Evolutionary conservation across 2,113 vertebrate species (phyloP).

Genomic region (Bubo bubo): DNA sequence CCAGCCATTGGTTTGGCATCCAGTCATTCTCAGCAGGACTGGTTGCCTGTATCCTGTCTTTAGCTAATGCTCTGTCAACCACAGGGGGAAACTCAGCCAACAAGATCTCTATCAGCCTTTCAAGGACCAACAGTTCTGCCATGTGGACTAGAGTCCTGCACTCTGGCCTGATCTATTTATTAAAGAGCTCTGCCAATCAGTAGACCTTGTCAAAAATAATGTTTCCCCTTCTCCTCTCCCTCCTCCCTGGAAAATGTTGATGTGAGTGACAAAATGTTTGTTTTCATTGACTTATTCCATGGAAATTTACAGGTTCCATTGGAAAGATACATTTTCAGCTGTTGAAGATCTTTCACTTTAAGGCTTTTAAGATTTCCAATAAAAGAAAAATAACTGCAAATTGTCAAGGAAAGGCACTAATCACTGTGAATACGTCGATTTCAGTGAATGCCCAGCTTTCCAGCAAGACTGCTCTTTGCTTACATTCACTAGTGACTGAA

Average conservation of each 20-base stretch:
- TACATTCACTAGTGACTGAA: not conserved
- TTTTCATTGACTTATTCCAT: not conserved
- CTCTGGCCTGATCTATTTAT: conserved; percentile 55
- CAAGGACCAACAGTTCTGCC: conserved; percentile 52
- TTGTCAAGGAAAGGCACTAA: not conserved
- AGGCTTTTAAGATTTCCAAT: not conserved
- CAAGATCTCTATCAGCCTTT: conserved; percentile 70
- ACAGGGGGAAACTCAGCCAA: conserved; percentile 44
- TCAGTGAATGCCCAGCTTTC: not conserved
- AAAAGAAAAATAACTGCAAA: not conserved
- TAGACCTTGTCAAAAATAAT: conserved; percentile 58
- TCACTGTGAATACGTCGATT: not conserved
- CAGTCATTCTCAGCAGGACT: conserved; percentile 59
- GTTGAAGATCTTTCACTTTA: not conserved
- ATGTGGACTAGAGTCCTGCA: conserved; percentile 20
- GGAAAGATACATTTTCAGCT: not conserved
- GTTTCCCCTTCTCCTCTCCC: conserved; percentile 25
- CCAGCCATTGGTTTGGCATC: conserved; percentile 65
- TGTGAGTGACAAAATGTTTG: conserved; percentile 41
- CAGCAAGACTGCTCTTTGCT: not conserved
- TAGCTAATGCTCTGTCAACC: conserved; percentile 64
- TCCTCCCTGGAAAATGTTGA: conserved; percentile 50
- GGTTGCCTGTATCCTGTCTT: conserved; percentile 66
- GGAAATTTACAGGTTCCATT: conserved; percentile 57
- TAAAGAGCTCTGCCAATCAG: conserved; percentile 56